A percentile compares a stretch with the other conserved stretches of the same genome.
phyloP scores from a whole-genome alignment of 2,797 vertebrate species.

The Tolypeutes matacus region DNA sequence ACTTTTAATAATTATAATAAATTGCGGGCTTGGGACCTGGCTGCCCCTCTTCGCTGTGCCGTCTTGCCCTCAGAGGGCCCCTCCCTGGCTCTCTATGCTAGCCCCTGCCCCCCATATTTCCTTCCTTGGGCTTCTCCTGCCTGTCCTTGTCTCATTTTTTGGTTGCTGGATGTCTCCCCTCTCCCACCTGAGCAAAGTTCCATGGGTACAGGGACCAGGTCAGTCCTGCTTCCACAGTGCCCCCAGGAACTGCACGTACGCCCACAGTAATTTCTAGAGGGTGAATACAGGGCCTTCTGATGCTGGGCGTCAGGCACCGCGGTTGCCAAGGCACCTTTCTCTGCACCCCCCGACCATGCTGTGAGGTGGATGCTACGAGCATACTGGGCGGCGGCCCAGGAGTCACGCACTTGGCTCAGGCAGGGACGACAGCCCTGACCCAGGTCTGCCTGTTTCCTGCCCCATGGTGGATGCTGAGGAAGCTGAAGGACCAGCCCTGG shows the following conservation, averaged over 20 bases:
- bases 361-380: not conserved
- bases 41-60: not conserved
- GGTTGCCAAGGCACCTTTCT: not conserved
- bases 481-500: not conserved
- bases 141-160: not conserved
- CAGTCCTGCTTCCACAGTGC: not conserved
- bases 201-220: not conserved
- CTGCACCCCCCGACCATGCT: not conserved
- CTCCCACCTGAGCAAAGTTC: not conserved
- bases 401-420: no score
- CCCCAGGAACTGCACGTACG: not conserved
- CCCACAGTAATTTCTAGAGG: not conserved
- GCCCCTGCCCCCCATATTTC: rapidly evolving
- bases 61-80: not conserved
- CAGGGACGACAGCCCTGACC: not conserved
- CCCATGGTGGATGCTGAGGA: not conserved
- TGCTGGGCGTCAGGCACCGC: not conserved
- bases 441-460: not conserved
- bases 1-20: not conserved
- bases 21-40: not conserved
- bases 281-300: not conserved
- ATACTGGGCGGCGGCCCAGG: no score
- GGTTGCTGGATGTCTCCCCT: not conserved
- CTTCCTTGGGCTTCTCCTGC: not conserved
- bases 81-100: not conserved